Base-by-base conservation (phyloP, 2,888 invertebrate species). In the Drosophila kanekoi region DNA sequence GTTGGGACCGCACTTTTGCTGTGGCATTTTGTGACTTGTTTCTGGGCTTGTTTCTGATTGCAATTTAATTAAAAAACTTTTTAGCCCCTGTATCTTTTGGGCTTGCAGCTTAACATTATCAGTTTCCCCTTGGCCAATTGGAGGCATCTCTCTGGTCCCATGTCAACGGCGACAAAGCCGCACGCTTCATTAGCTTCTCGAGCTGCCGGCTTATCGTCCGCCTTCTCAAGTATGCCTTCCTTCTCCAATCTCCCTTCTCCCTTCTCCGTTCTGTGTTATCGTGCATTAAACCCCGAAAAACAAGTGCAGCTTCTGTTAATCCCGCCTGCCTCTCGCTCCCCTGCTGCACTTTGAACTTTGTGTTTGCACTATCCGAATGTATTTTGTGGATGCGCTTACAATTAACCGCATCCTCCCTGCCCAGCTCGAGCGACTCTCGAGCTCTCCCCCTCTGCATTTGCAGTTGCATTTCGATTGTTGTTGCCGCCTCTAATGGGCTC, bases 401-500 rank as follows among this genome's bases (percentile, higher is more conserved):
- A 43, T 67, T 73, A 48, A 52, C 33, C 45, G 13, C 52, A 53
- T 64, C 69, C 10, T 13, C 49, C 28, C 32, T 2, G 13, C 1
- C 8, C 18, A 18, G 4, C 32, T 18, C 10, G 13, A 40, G 23
- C 51, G 47, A 58, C 38, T 13, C 38, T 8, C 11, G 2, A 6
- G 10, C 20, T 5, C 28, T 28, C 11, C 16, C 32, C 45, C 32
- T n/a, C 48, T 61, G 44, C 43, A 56, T 43, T 48, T 41, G 49
- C 43, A 58, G 66, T 59, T 73, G 54, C 20, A 45, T 33, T 58
- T 40, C 64, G 56, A 83, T 79, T 83, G 87, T 83, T 79, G 74
- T 83, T 75, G 78, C 87, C 83, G 83, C 81, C 67, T 70, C 67
- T 86, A 80, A 86, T 88, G 62, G 78, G 62, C 78, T 78, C 81